Base-by-base conservation (phyloP, 2,888 invertebrate genomes). In the Fragum sueziense region DNA sequence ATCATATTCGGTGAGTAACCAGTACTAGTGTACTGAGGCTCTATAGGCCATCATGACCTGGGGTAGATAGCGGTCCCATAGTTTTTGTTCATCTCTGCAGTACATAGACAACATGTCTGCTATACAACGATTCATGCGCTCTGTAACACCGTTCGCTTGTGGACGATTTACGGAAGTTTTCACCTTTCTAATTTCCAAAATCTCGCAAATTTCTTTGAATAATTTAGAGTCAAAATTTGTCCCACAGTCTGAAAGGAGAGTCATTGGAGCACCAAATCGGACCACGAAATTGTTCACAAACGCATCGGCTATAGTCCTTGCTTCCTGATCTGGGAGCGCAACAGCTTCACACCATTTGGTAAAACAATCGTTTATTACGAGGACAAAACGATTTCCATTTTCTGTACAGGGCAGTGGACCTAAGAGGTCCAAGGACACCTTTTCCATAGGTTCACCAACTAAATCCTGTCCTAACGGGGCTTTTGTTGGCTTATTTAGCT, bases 61-160 rank as follows among this genome's bases (percentile, higher is more conserved):
- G 4, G 76, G 81, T 17, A 90, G 52, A 57, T 79, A 74, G 9
- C 79, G 14, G 71, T 91, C 90, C 90, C 90, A 91, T 41, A 85
- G 70, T 14, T 27, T 41, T 34, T 88, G 89, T 27, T 84, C 54
- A 17, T 80, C 54, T 31, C 86, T 57, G 20, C 85, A 79, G 76
- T 85, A 89, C 70, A 84, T 76, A 6, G 72, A 61, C 9, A 91
- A 22, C 79, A 87, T 82, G 22, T 65, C 69, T 9, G 52, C 57
- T 31, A 89, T 59, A 1, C 87, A 89, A 34, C 82, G 67, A 74
- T 57, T 70, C 33, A 57, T 47, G 9, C 74, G 34, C 52, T 74
- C 74, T 17, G 67, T 54, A 7, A 37, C 14, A 29, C 74, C 74
- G 33, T 79, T 70, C 6, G 72, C 61, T 34, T 72, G 69, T 41